These are phyloP conservation scores for Tethea ocularis DNA, from an alignment of 2,888 invertebrate species.

Conservation along the genomic window DNA sequence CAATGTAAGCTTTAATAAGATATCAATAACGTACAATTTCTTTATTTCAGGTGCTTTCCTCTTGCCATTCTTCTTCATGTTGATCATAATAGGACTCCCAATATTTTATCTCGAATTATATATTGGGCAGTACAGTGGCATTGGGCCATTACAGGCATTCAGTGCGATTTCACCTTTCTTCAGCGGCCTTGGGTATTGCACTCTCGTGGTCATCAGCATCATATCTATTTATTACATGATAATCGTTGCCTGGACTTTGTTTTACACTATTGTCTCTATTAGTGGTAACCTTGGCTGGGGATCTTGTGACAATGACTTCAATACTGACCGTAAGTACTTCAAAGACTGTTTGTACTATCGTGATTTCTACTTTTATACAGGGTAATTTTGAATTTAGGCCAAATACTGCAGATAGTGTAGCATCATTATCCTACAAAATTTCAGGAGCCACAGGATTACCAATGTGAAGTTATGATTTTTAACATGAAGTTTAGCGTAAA, in stretches of 20 bases:
- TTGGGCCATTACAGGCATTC: slow-evolving; percentile 88
- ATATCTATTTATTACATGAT: slow-evolving; percentile 92
- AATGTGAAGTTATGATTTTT: too few species aligned
- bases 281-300: slow-evolving; percentile 87
- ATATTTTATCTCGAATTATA: slow-evolving; percentile 91
- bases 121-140: slow-evolving; percentile 90
- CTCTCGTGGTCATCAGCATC: slow-evolving; percentile 87
- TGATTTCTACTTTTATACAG: too few species aligned
- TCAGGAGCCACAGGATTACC: too few species aligned
- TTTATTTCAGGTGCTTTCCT: slow-evolving; percentile 88
- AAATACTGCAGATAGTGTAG: too few species aligned
- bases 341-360: not conserved
- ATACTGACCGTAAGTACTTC: slow-evolving; percentile 82
- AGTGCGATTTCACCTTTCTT: slow-evolving; percentile 85
- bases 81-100: slow-evolving; percentile 90
- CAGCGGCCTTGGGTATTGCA: slow-evolving; percentile 86
- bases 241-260: slow-evolving; percentile 90
- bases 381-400: too few species aligned
- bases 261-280: slow-evolving; percentile 89
- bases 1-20: too few species aligned
- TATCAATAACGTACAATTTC: too few species aligned
- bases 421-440: too few species aligned
- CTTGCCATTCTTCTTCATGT: slow-evolving; percentile 89
- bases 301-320: slow-evolving; percentile 85
- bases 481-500: too few species aligned